A percentile compares a stretch with the other conserved stretches of the same genome.
Conservation (phyloP, 1,140 invertebrate species). For the Ruditapes philippinarum region DNA sequence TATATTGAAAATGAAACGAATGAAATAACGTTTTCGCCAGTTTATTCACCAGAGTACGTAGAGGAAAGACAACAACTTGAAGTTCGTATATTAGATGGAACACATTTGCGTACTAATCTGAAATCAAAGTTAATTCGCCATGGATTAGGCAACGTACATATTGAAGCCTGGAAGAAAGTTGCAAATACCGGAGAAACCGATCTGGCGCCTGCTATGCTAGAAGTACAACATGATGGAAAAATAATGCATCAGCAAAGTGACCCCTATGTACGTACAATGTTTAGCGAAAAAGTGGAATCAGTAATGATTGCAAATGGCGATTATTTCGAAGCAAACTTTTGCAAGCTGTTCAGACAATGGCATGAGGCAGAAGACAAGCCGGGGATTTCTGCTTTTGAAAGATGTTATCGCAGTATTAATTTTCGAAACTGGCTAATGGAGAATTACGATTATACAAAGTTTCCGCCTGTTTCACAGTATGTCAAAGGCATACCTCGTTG, state of each 20-base stretch:
- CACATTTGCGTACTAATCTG: slow-evolving; percentile 8
- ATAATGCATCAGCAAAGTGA: slow-evolving; percentile 51
- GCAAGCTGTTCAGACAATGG: slow-evolving; percentile 3
- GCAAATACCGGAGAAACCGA: not conserved
- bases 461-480: slow-evolving; percentile 8
- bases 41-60: not conserved
- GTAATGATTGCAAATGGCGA: not conserved
- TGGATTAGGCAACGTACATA: not conserved
- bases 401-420: not conserved
- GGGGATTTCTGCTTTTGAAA: not conserved
- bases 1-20: no score
- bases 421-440: slow-evolving; percentile 5
- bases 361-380: slow-evolving; percentile 46
- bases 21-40: not conserved
- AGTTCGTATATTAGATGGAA: slow-evolving; percentile 11
- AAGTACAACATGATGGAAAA: not conserved
- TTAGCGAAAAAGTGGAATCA: not conserved
- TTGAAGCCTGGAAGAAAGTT: not conserved
- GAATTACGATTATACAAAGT: not conserved
- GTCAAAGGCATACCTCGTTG: not conserved
- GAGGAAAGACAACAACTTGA: not conserved
- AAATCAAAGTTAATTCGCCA: slow-evolving; percentile 21
- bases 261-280: slow-evolving; percentile 27
- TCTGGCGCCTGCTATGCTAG: not conserved
- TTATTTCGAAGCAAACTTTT: slow-evolving; percentile 6